Percentiles rank a stretch among this genome's conserved stretches.
Evolutionary conservation across 2,113 vertebrate species (phyloP).

Genomic region (Casuarius casuarius): DNA sequence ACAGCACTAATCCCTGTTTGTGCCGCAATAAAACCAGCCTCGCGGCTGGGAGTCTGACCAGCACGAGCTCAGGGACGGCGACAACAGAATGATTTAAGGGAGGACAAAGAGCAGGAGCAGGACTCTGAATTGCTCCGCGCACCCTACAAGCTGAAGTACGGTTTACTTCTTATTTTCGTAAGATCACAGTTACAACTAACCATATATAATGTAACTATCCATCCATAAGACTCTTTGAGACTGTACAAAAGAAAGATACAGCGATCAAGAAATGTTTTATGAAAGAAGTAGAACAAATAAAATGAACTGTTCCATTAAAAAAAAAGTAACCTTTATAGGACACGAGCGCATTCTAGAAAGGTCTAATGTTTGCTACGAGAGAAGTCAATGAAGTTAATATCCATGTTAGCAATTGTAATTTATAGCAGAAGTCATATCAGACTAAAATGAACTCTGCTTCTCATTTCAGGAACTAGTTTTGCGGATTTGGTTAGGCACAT

Average conservation of each 20-base stretch:
- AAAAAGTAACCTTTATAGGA: background rate
- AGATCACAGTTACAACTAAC: background rate
- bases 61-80: background rate
- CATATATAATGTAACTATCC: background rate
- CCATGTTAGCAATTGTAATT: background rate
- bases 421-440: background rate
- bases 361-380: background rate
- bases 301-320: background rate
- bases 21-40: constrained; percentile 10
- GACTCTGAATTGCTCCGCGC: constrained; percentile 19
- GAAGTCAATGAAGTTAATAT: background rate
- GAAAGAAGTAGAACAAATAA: background rate
- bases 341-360: background rate
- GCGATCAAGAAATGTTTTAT: background rate
- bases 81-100: constrained; percentile 44
- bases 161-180: background rate
- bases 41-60: constrained; percentile 14
- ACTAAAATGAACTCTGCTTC: background rate
- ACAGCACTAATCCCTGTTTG: constrained; percentile 44
- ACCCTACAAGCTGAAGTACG: constrained; percentile 3
- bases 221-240: background rate
- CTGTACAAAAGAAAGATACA: background rate
- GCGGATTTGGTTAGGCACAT: background rate
- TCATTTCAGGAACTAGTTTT: background rate
- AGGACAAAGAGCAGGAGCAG: constrained; percentile 30